Base-by-base conservation (phyloP, 2,888 invertebrate species). In the Sphaerophoria taeniata region DNA sequence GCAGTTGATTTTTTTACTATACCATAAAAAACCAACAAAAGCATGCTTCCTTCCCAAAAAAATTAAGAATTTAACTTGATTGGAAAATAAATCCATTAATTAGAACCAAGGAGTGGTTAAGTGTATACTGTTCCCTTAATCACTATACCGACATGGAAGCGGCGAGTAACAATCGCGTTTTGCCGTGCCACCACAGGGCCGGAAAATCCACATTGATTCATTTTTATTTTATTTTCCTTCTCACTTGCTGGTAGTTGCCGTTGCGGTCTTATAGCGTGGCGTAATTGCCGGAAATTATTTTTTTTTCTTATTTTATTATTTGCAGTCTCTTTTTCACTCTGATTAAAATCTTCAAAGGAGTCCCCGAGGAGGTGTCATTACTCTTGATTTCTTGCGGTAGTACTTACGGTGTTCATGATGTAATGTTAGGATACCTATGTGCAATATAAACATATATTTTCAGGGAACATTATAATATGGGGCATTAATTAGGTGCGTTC, bases 211-310 rank as follows among this genome's bases (percentile, higher is more conserved):
- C 53, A 31, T 9, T 16, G 51, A 51, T 4, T 53, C 31, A 53
- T 16, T 65, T 63, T 49, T 34, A 24, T 24, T 16, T 49, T 16
- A 9, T 49, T 11, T 33, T 14, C 11, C 12, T 6, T 34, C 4
- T 33, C 33, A 49, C 34, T 33, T 34, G 4, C 33, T 45, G 9
- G 14, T 0, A 33, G 47, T 39, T 61, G 45, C 24, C 36, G 58
- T 58, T 16, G n/a, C 45, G 34, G 43, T 24, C 24, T 24, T 4
- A 24, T 65, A 16, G 47, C 16, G 34, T 75, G 55, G 61, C 16
- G 36, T 80, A 74, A 75, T 69, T 70, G 61, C 49, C 39, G 75
- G 75, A 70, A 74, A 63, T 70, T 47, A 69, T 36, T 74, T 67
- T 60, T 58, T 55, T 69, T 69, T 51, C 45, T 36, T 74, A 51